phyloP scores from a whole-genome alignment of 2,113 vertebrate genomes.

The Asarcornis scutulata region DNA sequence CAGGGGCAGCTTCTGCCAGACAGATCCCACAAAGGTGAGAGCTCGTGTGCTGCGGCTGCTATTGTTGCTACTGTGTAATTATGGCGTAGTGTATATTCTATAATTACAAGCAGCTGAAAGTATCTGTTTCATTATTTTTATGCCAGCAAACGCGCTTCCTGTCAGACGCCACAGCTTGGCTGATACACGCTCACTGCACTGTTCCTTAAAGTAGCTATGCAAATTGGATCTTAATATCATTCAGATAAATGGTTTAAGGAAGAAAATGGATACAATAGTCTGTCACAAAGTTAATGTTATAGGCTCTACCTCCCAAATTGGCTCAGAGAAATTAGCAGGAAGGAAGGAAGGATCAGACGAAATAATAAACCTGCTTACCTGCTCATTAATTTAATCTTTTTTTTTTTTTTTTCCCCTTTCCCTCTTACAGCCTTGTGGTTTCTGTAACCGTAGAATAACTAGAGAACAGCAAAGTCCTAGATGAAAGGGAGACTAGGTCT shows the following conservation, averaged over 20 bases:
- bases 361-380: slow-evolving; percentile 80
- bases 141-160: neutral
- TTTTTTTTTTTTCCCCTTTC: neutral
- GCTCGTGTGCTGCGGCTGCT: neutral
- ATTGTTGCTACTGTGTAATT: rapidly evolving
- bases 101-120: neutral
- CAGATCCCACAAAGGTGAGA: neutral
- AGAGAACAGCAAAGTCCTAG: slow-evolving; percentile 73
- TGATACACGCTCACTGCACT: neutral
- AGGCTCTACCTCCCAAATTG: slow-evolving; percentile 73
- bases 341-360: slow-evolving; percentile 76
- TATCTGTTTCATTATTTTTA: neutral
- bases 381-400: slow-evolving; percentile 78
- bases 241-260: slow-evolving; percentile 49
- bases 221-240: slow-evolving; percentile 31
- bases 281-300: slow-evolving; percentile 35
- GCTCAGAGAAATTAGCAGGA: slow-evolving; percentile 75
- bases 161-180: neutral
- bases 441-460: slow-evolving; percentile 54
- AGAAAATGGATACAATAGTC: slow-evolving; percentile 35
- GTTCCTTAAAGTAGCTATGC: slow-evolving; percentile 14
- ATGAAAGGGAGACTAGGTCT: slow-evolving; percentile 76
- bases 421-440: slow-evolving; percentile 29
- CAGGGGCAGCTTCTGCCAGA: rapidly evolving
- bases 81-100: rapidly evolving